Base-by-base conservation (phyloP, 2,797 vertebrate genomes). In the Nannoperca australis region DNA sequence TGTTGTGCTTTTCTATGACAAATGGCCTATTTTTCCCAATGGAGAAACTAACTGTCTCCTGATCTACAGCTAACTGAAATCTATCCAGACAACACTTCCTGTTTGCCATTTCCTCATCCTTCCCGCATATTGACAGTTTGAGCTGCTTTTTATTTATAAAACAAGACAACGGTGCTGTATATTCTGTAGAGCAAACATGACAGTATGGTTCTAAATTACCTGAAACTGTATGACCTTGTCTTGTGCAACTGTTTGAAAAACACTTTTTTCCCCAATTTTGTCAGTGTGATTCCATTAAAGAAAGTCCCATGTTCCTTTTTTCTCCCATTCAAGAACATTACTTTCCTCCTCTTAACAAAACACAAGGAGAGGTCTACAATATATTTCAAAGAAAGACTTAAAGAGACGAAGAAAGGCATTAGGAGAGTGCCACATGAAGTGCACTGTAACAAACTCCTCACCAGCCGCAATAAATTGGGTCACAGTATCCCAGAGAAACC, bases 71-170 rank as follows among this genome's bases (percentile, higher is more conserved):
- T 18, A 55, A 61, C 62, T 75, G 42, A 64, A 80, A 65, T 64
- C 58, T 64, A 60, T 70, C 32, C 56, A 74, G 34, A 50, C 18
- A 60, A 38, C 44, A 70, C 75, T 79, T 83, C 70, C 83, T 85
- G 70, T 81, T 54, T 64, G 61, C 30, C 54, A 70, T 73, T 78
- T 84, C 53, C 66, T 77, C 51, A 42, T 73, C 45, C 73, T 64
- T 76, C 42, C 24, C 12, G 2, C 20, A 59, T 38, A 51, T 60
- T 27, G 58, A 24, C 67, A 75, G 30, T 40, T 50, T 40, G 32
- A 34, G 36, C 22, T 63, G 30, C 56, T 65, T 59, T 70, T 65
- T 3, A 60, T 30, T 76, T 24, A 62, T 9, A 0, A 60, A 70
- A 55, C 30, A 62, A 15, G 22, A 17, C 24, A 61, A 65, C 61